Evolutionary conservation across 2,888 invertebrate genomes (phyloP).

Genomic region (Neria commutata): DNA sequence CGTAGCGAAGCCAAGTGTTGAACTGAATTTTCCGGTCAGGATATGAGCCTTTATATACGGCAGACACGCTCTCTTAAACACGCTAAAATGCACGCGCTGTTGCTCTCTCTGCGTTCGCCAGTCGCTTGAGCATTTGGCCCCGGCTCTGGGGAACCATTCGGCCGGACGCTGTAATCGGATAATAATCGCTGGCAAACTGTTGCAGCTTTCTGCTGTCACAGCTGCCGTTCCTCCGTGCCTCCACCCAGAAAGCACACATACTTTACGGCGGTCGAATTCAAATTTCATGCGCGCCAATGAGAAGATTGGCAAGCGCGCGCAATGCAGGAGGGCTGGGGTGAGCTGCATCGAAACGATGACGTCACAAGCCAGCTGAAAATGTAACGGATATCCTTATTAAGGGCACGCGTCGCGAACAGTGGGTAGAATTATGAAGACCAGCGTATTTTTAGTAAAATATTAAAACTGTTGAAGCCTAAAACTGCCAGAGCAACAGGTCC

Average conservation of each 20-base stretch:
- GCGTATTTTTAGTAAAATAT: no score
- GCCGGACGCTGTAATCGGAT: background rate
- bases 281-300: background rate
- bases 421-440: no score
- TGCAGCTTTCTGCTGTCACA: conserved; percentile 35
- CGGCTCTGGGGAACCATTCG: conserved; percentile 24
- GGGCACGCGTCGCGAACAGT: conserved; percentile 15
- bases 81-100: background rate
- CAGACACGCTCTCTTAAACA: conserved; percentile 1
- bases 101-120: conserved; percentile 28
- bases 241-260: conserved; percentile 32
- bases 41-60: conserved; percentile 43
- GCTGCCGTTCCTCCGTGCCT: background rate
- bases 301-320: no score
- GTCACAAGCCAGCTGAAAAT: conserved; percentile 40
- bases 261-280: conserved; percentile 22
- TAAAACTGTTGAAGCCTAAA: no score
- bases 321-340: background rate
- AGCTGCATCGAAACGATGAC: conserved; percentile 36
- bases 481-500: no score
- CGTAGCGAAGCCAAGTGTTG: conserved; percentile 38
- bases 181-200: conserved; percentile 39
- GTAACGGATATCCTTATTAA: conserved; percentile 21
- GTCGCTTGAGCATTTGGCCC: conserved; percentile 37
- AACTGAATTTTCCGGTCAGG: conserved; percentile 43